Evolutionary conservation across 2,797 vertebrate genomes (phyloP).

Genomic region (Semotilus atromaculatus): DNA sequence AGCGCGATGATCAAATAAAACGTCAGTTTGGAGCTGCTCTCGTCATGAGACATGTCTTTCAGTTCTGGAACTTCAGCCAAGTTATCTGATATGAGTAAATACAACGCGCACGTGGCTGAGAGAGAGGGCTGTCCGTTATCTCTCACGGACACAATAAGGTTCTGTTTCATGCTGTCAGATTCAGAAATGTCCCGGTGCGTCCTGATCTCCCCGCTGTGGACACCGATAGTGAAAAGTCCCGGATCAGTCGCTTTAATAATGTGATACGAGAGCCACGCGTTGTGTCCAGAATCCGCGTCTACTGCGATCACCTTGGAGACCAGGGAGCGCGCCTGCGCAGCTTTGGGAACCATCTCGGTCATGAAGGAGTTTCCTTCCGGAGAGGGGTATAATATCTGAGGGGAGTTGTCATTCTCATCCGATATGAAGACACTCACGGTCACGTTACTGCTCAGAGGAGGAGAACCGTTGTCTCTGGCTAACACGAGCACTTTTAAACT

Average conservation of each 20-base stretch:
- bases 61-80: slow-evolving; percentile 47
- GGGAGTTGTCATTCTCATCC: slow-evolving; percentile 29
- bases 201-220: slow-evolving; percentile 71
- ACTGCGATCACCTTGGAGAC: slow-evolving; percentile 73
- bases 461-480: slow-evolving; percentile 69
- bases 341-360: slow-evolving; percentile 59
- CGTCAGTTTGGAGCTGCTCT: slow-evolving; percentile 57
- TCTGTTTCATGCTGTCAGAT: slow-evolving; percentile 79
- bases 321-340: slow-evolving; percentile 54
- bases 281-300: slow-evolving; percentile 69
- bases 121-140: slow-evolving; percentile 57
- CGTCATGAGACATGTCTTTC: slow-evolving; percentile 59
- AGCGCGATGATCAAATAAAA: slow-evolving; percentile 59
- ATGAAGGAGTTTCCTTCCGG: slow-evolving; percentile 57
- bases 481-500: slow-evolving; percentile 66
- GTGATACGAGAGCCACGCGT: slow-evolving; percentile 63
- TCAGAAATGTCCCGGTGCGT: slow-evolving; percentile 79
- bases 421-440: slow-evolving; percentile 34
- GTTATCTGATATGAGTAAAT: slow-evolving; percentile 61
- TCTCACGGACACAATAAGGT: slow-evolving; percentile 64
- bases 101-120: slow-evolving; percentile 58
- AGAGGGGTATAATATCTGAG: slow-evolving; percentile 50
- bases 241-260: slow-evolving; percentile 74
- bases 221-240: slow-evolving; percentile 81
- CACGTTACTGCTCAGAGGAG: slow-evolving; percentile 62